Evolutionary conservation across 2,888 invertebrate species (phyloP), one percentile per base, ranked within the genome.

Genomic region (Tromatobia lineatoria): DNA sequence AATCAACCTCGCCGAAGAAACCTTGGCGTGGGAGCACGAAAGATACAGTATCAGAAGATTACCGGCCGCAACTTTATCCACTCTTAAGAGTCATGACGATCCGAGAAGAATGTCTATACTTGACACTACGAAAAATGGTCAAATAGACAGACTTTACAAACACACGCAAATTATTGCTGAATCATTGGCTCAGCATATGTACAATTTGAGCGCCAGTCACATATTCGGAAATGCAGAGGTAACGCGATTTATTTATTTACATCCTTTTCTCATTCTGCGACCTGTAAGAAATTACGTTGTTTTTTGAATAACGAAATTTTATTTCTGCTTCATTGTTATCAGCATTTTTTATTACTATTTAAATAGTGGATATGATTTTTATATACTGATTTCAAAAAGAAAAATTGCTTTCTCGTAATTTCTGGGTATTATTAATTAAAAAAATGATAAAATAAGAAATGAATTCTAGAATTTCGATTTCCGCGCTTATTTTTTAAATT

Each of bases 11-110:
- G 98, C 98, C 0, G 98, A 99, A 74, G 97, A 98, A 88, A 95
- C 96, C 77, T 94, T 99, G 38, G 97, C 98, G 0, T 99, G 99
- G 99, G 99, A 99, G 91, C 99, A 99, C 91, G 99, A 99, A 94
- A 95, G 98, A 87, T 99, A 97, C 94, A 99, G 98, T 93, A 98
- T 99, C 88, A 95, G 98, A 86, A 95, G 99, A 86, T 95, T 99
- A 90, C 97, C 98, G 0, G 99, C 99, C 0, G 98, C 99, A 91
- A 99, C 99, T 0, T 90, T 99, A 4, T 99, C 99, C 0, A 95
- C 97, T 1, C 93, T 98, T 3, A 95, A 96, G 95, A 96, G 95
- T 85, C 96, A 96, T 91, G 96, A 96, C 87, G 96, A 96, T 89
- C 94, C 95, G 6, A 92, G 94, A 0, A 94, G 96, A 70, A 95